Conservation (phyloP, 2,797 vertebrate species). For the Pseudocheirus occidentalis region DNA sequence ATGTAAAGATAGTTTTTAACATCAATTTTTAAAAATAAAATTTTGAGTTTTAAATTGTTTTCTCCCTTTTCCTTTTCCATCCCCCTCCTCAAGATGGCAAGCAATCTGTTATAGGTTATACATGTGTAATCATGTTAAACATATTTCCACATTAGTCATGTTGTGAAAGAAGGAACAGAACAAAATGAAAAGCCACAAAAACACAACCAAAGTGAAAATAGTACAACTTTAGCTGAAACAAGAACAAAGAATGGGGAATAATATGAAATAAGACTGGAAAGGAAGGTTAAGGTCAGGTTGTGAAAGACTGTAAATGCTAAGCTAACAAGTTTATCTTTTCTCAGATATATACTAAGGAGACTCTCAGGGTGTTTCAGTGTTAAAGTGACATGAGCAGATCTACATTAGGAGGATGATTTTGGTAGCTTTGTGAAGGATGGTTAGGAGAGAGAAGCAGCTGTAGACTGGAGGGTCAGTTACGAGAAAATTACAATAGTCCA, state of each 20-base stretch:
- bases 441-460: background rate
- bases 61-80: too few relatives aligned
- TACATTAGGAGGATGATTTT: background rate
- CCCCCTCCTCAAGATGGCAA: too few relatives aligned
- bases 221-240: background rate
- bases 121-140: too few relatives aligned
- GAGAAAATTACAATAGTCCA: background rate
- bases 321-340: background rate
- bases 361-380: background rate
- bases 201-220: too few relatives aligned
- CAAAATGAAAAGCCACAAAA: too few relatives aligned
- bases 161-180: too few relatives aligned
- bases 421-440: background rate
- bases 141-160: too few relatives aligned
- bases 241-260: background rate
- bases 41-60: too few relatives aligned
- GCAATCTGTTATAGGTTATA: too few relatives aligned
- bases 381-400: background rate
- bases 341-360: background rate
- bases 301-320: background rate
- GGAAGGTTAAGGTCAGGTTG: background rate
- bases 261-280: background rate
- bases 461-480: background rate
- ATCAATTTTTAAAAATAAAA: too few relatives aligned
- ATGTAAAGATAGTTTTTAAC: too few relatives aligned